These are phyloP conservation scores for Threskiornis aethiopicus DNA, from an alignment of 2,797 vertebrate genomes.

Conservation along the genomic window DNA sequence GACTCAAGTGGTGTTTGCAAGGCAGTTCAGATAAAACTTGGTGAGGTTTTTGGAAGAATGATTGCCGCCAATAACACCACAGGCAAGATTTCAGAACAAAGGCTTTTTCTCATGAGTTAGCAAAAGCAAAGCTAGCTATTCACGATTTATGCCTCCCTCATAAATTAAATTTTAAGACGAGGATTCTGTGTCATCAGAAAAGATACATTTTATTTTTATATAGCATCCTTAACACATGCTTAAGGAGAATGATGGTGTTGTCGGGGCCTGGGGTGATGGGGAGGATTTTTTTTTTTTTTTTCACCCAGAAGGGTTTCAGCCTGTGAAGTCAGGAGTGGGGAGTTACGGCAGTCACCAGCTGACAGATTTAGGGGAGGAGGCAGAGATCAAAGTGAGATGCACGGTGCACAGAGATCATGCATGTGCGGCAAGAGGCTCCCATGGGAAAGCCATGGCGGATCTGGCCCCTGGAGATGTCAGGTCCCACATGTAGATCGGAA, in stretches of 20 bases:
- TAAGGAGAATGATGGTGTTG: slow-evolving; percentile 32
- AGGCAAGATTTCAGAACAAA: slow-evolving; percentile 45
- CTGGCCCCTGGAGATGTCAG: neutral
- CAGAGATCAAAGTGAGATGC: neutral
- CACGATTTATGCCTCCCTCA: neutral
- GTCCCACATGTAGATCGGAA: neutral
- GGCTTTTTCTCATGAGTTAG: slow-evolving; percentile 63
- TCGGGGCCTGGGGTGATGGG: neutral
- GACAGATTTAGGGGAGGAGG: neutral
- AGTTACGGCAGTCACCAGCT: neutral
- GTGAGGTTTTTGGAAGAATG: neutral
- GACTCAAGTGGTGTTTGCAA: neutral
- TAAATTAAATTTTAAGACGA: slow-evolving; percentile 32
- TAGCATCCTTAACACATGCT: slow-evolving; percentile 38
- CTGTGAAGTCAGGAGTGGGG: neutral
- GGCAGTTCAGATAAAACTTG: neutral
- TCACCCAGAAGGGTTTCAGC: neutral
- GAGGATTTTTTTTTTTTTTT: neutral
- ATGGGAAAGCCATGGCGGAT: neutral
- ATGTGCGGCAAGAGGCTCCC: neutral
- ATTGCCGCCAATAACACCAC: neutral
- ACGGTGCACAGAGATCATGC: neutral
- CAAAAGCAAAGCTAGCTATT: slow-evolving; percentile 21
- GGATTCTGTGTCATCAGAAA: slow-evolving; percentile 52
- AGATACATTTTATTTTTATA: slow-evolving; percentile 56